These are phyloP conservation scores for Odontocolon sp. DNA, from an alignment of 2,888 invertebrate species.

Conservation along the genomic window DNA sequence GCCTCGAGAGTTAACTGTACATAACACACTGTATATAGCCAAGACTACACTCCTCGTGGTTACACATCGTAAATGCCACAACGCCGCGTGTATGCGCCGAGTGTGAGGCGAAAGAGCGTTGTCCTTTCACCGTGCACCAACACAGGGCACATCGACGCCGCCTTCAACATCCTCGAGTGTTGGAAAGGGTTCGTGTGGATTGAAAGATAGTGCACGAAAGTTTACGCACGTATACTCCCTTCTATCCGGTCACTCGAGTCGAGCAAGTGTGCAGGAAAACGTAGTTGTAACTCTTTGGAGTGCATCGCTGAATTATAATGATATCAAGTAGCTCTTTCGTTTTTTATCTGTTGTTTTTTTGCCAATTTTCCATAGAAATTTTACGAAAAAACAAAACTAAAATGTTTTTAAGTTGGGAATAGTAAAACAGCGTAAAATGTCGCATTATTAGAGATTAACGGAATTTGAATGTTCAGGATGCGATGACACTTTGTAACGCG, in stretches of 20 bases:
- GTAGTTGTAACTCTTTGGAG: too few species aligned
- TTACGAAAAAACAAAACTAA: too few species aligned
- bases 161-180: constrained; percentile 23
- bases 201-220: not conserved
- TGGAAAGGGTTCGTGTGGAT: not conserved
- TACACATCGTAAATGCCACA: constrained; percentile 48
- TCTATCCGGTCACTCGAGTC: not conserved
- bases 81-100: constrained; percentile 4
- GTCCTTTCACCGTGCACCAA: constrained; percentile 51
- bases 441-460: not conserved
- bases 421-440: too few species aligned
- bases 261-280: not conserved
- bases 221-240: not conserved
- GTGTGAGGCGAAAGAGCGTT: constrained; percentile 32
- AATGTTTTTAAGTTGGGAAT: too few species aligned
- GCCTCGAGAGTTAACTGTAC: constrained; percentile 25
- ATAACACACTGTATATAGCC: too few species aligned
- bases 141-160: constrained; percentile 5
- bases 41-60: too few species aligned
- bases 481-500: not conserved
- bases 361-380: too few species aligned
- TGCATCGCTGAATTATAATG: too few species aligned
- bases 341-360: too few species aligned
- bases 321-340: too few species aligned
- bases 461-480: not conserved